Evolutionary conservation across 2,797 vertebrate genomes (phyloP), one percentile per base, ranked within the genome.

Genomic region (Siniperca scherzeri): DNA sequence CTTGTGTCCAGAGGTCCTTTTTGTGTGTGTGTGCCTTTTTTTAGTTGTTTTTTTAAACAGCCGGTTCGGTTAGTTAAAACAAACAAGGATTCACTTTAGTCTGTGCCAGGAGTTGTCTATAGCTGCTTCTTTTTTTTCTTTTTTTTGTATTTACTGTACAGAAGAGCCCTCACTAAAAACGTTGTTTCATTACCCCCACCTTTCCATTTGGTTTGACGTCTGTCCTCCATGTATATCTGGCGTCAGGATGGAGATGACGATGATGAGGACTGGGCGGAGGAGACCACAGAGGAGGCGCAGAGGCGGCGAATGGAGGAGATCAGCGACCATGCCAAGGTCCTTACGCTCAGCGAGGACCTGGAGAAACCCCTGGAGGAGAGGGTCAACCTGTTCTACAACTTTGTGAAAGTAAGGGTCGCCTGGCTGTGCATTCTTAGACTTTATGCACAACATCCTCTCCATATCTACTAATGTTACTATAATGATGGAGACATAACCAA

Each of bases 251-350:
- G 95, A 71, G 95, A 99, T 9, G 98, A 98, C 0, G 98, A 99
- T 0, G 98, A 99, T 44, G 99, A 98, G 53, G 98, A 99, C 85
- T 99, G 99, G 99, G 98, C 98, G 2, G 99, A 99, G 91, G 99
- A 99, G 91, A 99, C 99, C 2, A 99, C 98, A 0, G 97, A 98
- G 91, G 98, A 99, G 94, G 99, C 99, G 2, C 98, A 99, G 91
- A 94, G 98, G 73, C 96, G 98, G 36, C 94, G 99, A 81, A 99
- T 99, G 99, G 98, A 99, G 93, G 99, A 99, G 95, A 99, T 99
- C 90, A 99, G 98, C 42, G 97, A 99, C 85, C 99, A 98, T 14
- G 99, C 99, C 5, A 99, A 99, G 95, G 97, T 97, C 88, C 96
- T 99, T 52, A 99, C 99, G 0, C 97, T 99, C 76, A 99, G 97